These are phyloP conservation scores for Hoplostethus atlanticus DNA, from an alignment of 2,797 vertebrate genomes.

Conservation along the genomic window DNA sequence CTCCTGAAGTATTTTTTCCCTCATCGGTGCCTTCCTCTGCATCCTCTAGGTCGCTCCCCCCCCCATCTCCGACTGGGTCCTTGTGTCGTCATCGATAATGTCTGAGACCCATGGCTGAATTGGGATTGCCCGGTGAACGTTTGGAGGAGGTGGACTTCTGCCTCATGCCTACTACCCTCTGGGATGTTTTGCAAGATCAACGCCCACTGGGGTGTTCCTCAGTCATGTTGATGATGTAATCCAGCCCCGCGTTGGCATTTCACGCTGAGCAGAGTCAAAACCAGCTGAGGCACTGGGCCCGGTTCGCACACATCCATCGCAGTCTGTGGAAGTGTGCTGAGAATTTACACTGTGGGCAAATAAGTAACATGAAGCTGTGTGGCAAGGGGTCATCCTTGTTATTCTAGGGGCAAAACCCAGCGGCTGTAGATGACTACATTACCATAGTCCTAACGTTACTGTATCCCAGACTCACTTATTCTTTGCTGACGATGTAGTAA, in stretches of 20 bases:
- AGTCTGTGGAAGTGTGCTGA: not conserved
- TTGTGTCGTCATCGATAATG: constrained; percentile 5
- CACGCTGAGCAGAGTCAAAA: not conserved
- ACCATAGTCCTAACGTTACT: constrained; percentile 8
- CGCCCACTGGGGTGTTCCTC: no score
- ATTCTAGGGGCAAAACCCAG: no score
- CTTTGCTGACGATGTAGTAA: constrained; percentile 42
- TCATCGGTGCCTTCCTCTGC: not conserved
- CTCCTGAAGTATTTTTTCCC: not conserved
- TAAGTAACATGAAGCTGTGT: not conserved
- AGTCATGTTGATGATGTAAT: constrained; percentile 9
- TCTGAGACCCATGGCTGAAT: constrained; percentile 36
- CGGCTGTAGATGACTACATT: constrained; percentile 10
- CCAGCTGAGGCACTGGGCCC: no score
- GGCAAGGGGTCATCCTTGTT: no score
- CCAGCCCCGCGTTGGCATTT: not conserved
- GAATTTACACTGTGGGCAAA: constrained; percentile 34
- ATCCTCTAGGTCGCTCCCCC: constrained; percentile 44
- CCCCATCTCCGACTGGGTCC: not conserved
- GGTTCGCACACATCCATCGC: not conserved
- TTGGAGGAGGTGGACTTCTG: not conserved
- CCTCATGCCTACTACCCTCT: not conserved
- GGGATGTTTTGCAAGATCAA: not conserved
- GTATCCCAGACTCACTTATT: not conserved
- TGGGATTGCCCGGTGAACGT: constrained; percentile 11